Evolutionary conservation across 2,888 invertebrate species (phyloP).

Genomic region (Linnaemya vulpina): DNA sequence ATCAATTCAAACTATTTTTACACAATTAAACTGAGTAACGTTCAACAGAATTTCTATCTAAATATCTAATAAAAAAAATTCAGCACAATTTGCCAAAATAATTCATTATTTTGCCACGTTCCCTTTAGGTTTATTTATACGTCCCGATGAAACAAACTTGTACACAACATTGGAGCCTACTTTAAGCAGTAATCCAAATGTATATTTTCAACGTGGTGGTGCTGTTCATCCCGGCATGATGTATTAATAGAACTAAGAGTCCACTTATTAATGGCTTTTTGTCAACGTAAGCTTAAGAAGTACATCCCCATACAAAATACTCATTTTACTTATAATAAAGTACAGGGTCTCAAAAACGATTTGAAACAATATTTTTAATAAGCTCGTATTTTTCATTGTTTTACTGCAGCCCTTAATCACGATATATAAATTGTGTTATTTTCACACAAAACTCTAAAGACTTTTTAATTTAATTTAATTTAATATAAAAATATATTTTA

Average conservation of each 20-base stretch:
- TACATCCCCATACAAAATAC: slow-evolving; percentile 44
- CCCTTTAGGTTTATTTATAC: slow-evolving; percentile 87
- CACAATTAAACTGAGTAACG: no score
- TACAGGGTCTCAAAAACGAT: slow-evolving; percentile 25
- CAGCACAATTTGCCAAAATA: no score
- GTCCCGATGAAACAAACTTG: slow-evolving; percentile 91
- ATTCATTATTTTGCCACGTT: slow-evolving; percentile 1
- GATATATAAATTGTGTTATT: slow-evolving; percentile 54
- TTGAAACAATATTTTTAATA: background rate
- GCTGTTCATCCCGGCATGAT: slow-evolving; percentile 94
- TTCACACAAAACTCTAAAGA: slow-evolving; percentile 59
- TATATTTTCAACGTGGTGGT: slow-evolving; percentile 93
- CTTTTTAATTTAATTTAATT: slow-evolving; percentile 57
- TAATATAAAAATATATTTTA: slow-evolving; percentile 38
- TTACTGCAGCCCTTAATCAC: slow-evolving; percentile 20
- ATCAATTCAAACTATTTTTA: no score
- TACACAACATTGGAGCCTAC: slow-evolving; percentile 93
- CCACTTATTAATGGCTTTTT: background rate
- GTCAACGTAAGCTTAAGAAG: slow-evolving; percentile 28
- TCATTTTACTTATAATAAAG: slow-evolving; percentile 28
- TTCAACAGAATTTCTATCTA: no score
- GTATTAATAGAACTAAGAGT: slow-evolving; percentile 85
- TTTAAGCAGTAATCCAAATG: slow-evolving; percentile 94
- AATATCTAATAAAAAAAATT: no score
- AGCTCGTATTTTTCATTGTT: background rate